phyloP scores from a whole-genome alignment of 23 tunicate species.

The Ascidia mentula region DNA sequence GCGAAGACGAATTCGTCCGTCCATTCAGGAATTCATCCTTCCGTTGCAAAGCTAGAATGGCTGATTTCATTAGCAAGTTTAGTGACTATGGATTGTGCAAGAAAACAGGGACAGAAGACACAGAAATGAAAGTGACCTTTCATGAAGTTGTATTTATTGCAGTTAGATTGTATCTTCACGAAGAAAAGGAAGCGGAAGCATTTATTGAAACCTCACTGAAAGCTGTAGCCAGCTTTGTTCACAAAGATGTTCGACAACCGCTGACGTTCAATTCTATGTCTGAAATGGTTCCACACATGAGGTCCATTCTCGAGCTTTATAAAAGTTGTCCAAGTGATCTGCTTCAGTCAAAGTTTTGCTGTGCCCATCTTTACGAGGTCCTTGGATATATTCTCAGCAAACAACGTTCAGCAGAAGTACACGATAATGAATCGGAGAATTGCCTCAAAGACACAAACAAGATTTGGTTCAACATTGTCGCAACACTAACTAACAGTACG shows the following conservation, averaged over 20 bases:
- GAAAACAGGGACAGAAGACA: neutral
- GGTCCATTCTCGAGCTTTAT: neutral
- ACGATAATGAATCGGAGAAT: neutral
- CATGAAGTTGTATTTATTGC: neutral
- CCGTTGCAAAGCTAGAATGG: too few relatives aligned
- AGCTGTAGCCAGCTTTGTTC: neutral
- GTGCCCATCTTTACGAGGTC: neutral
- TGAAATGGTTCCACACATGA: neutral
- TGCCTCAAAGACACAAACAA: neutral
- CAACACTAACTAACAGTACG: neutral
- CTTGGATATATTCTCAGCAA: neutral
- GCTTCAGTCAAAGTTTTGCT: too few relatives aligned
- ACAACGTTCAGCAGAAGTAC: neutral
- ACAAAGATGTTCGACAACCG: neutral
- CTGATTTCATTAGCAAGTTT: neutral
- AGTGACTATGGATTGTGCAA: neutral
- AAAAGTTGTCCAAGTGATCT: too few relatives aligned
- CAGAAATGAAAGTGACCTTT: neutral
- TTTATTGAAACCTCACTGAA: neutral
- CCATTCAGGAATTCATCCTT: neutral
- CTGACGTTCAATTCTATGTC: neutral
- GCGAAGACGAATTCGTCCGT: neutral
- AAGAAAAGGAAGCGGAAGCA: neutral
- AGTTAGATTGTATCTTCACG: neutral
- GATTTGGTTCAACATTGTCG: neutral